Evolutionary conservation across 2,113 vertebrate species (phyloP).

Genomic region (Zosterops pallidus): DNA sequence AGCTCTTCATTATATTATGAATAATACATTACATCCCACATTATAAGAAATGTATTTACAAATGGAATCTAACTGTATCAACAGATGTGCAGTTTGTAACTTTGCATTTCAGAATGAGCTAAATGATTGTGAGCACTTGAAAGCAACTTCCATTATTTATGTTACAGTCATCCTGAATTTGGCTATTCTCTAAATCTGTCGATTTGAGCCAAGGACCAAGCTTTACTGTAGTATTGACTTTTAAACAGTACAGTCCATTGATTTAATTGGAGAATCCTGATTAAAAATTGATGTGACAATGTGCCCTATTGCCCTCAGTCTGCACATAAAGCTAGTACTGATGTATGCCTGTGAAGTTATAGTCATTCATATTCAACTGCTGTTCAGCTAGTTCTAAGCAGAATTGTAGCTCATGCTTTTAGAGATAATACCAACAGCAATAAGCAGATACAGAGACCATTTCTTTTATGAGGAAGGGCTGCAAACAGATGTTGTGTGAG

Average conservation of each 20-base stretch:
- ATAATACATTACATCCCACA: not conserved
- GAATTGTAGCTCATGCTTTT: not conserved
- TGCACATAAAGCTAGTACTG: not conserved
- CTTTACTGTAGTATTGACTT: conserved; percentile 49
- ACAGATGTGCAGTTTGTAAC: conserved; percentile 2
- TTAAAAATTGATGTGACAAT: conserved; percentile 61
- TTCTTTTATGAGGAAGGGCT: not conserved
- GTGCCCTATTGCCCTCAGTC: conserved; percentile 13
- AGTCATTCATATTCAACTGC: not conserved
- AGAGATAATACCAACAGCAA: not conserved
- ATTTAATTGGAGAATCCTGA: conserved; percentile 55
- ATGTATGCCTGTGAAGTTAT: not conserved
- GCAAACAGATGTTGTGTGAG: not conserved
- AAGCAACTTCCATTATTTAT: conserved; percentile 31
- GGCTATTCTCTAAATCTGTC: conserved; percentile 18
- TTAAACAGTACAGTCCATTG: conserved; percentile 33
- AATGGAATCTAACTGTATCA: conserved; percentile 12
- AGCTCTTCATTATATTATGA: not conserved
- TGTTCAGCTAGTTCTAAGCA: not conserved
- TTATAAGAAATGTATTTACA: conserved; percentile 53
- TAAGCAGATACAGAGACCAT: not conserved
- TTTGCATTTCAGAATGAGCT: conserved; percentile 16
- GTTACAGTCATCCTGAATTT: conserved; percentile 9
- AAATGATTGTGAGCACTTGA: conserved; percentile 5
- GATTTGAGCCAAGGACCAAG: not conserved